phyloP scores from a whole-genome alignment of 1,140 invertebrate genomes.

The Conus betulinus region DNA sequence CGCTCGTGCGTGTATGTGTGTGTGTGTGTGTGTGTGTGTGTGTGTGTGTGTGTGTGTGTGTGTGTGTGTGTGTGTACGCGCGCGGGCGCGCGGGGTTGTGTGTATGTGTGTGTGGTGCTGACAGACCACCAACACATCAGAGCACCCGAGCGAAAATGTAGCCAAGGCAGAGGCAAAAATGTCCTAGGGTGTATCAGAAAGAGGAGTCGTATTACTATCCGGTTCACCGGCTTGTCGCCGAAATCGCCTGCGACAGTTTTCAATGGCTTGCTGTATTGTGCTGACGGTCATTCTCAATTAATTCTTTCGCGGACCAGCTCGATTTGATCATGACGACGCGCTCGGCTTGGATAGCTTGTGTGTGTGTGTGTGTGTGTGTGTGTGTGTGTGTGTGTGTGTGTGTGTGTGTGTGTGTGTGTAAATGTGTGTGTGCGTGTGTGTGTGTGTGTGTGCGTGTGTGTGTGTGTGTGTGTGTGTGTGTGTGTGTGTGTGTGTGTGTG shows the following conservation, averaged over 20 bases:
- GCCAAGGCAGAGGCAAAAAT: no score
- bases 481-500: not conserved
- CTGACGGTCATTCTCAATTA: not conserved
- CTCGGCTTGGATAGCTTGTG: no score
- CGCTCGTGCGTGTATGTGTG: no score
- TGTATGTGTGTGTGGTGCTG: no score
- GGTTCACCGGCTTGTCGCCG: not conserved
- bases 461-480: not conserved
- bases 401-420: slow-evolving; percentile 6
- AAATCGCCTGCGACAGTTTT: not conserved
- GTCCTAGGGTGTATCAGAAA: not conserved
- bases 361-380: not conserved
- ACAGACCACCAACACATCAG: no score
- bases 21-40: no score
- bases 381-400: slow-evolving; percentile 10
- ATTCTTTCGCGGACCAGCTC: not conserved
- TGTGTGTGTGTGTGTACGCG: no score
- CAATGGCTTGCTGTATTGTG: not conserved
- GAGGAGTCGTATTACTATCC: not conserved
- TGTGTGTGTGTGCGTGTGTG: not conserved
- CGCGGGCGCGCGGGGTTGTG: no score
- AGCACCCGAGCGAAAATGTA: no score
- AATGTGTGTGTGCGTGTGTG: not conserved
- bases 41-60: no score
- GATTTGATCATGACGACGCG: no score